These are phyloP conservation scores for Micoletzkya japonica DNA, from an alignment of 2,888 invertebrate species.

Conservation along the genomic window DNA sequence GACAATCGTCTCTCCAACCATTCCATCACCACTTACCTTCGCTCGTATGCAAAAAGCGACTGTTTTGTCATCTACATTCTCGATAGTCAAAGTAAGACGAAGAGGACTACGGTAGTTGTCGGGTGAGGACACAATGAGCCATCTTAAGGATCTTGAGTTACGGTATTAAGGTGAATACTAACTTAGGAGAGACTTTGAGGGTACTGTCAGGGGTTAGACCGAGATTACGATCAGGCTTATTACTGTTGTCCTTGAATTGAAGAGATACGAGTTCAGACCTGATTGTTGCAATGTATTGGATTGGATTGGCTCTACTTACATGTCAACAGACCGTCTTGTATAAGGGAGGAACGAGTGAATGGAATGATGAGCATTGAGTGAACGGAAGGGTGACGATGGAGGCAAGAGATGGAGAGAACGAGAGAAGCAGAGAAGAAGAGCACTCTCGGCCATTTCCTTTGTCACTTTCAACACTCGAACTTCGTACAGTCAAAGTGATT, in stretches of 20 bases:
- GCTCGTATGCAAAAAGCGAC: slow-evolving; percentile 21
- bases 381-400: not conserved
- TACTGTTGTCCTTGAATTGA: no score
- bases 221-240: no score
- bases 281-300: no score
- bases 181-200: slow-evolving; percentile 14
- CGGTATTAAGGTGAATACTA: not conserved
- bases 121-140: slow-evolving; percentile 5
- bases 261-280: no score
- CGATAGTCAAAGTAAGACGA: not conserved
- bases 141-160: not conserved
- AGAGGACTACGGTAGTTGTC: slow-evolving; percentile 10
- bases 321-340: no score
- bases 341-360: no score
- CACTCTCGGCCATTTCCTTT: not conserved
- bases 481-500: not conserved
- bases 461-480: not conserved
- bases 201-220: slow-evolving; percentile 13
- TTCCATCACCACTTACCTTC: no score
- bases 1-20: no score
- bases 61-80: slow-evolving; percentile 16
- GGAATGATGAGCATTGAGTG: no score
- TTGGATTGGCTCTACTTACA: no score
- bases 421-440: not conserved
- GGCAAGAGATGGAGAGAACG: not conserved